These are phyloP conservation scores for Lamellibrachia columna DNA, from an alignment of 2,888 invertebrate species.

Conservation along the genomic window DNA sequence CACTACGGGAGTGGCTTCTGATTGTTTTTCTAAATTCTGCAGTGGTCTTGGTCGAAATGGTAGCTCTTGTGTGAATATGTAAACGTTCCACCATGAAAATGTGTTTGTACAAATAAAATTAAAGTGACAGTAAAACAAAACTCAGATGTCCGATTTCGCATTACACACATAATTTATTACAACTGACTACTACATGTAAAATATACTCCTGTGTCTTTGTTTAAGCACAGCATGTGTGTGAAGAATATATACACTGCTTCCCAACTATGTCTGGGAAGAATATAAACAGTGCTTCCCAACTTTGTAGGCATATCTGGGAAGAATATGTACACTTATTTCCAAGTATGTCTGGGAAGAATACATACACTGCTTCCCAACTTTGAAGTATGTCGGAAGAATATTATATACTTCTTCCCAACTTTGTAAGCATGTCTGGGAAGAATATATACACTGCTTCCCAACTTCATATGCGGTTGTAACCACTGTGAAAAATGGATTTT, in stretches of 20 bases:
- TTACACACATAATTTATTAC: background rate
- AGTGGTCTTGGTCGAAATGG: background rate
- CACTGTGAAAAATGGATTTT: background rate
- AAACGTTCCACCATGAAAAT: background rate
- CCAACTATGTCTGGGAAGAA: background rate
- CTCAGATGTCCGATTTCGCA: background rate
- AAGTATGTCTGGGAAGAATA: too few species aligned
- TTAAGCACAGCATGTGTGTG: background rate
- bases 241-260: background rate
- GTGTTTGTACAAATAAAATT: constrained; percentile 5
- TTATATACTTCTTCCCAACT: too few species aligned
- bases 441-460: background rate
- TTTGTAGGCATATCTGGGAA: background rate
- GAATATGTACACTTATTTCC: too few species aligned
- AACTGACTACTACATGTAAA: background rate
- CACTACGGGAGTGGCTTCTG: constrained; percentile 42
- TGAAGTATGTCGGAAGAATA: too few species aligned
- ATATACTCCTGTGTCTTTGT: background rate
- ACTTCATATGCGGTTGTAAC: background rate
- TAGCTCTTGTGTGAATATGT: background rate
- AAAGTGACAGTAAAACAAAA: background rate
- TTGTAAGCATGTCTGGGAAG: background rate
- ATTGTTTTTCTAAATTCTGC: constrained; percentile 19
- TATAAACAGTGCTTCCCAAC: background rate
- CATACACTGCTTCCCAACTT: too few species aligned